Conservation (phyloP, 2,797 vertebrate genomes). For the Tenualosa ilisha region DNA sequence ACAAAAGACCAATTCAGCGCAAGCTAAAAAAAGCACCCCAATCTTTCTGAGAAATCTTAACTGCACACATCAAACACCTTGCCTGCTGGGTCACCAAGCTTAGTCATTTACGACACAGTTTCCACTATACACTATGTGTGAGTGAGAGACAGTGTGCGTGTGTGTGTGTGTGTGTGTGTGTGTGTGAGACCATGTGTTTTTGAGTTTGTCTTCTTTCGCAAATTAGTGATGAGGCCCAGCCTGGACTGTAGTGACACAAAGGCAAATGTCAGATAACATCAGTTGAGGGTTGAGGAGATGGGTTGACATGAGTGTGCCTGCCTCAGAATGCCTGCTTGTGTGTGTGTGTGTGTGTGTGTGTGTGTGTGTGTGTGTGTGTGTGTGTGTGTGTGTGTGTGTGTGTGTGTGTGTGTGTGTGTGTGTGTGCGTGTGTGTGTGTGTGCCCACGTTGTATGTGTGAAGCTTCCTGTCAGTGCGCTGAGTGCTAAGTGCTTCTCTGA, state of each 20-base stretch:
- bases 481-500: slow-evolving; percentile 6
- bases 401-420: not conserved
- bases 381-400: not conserved
- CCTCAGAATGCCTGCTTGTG: not conserved
- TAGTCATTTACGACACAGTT: not conserved
- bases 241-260: not conserved
- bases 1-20: not conserved
- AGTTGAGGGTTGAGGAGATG: not conserved
- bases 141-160: not conserved
- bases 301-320: not conserved
- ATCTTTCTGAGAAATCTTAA: not conserved
- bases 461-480: not conserved
- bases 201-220: not conserved
- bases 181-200: not conserved
- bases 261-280: not conserved
- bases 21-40: not conserved
- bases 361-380: not conserved
- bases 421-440: not conserved
- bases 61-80: not conserved
- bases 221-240: not conserved
- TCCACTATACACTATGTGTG: not conserved
- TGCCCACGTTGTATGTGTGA: not conserved
- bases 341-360: not conserved
- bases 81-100: not conserved
- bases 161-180: not conserved